phyloP scores from a whole-genome alignment of 2,888 invertebrate species.

The Calameuta pallipes region DNA sequence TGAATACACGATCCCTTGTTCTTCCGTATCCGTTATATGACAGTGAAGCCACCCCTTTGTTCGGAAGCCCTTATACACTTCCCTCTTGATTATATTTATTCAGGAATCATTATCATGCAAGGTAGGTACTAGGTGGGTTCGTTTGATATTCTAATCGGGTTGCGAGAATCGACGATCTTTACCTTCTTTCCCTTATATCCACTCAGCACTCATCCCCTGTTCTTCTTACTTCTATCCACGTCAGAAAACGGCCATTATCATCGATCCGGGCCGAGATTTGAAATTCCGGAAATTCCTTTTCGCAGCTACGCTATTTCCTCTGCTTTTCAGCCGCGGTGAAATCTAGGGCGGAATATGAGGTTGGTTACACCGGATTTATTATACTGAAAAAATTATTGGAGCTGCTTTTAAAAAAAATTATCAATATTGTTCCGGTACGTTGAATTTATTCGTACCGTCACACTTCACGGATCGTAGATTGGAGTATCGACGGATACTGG shows the following conservation, averaged over 20 bases:
- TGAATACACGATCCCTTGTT: background rate
- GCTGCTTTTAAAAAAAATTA: background rate
- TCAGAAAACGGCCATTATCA: background rate
- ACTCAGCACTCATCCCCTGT: background rate
- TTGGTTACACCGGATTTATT: background rate
- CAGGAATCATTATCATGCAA: slow-evolving; percentile 53
- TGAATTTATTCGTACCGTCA: background rate
- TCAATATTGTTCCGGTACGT: background rate
- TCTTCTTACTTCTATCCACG: slow-evolving; percentile 3
- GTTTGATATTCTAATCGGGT: slow-evolving; percentile 59
- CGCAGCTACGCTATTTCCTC: background rate
- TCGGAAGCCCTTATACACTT: slow-evolving; percentile 33
- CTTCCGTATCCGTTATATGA: background rate
- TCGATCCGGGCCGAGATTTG: background rate
- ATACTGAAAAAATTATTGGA: background rate
- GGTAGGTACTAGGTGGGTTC: slow-evolving; percentile 32
- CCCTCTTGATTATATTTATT: slow-evolving; percentile 56
- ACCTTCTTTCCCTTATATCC: slow-evolving; percentile 11
- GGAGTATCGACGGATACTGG: slow-evolving; percentile 8
- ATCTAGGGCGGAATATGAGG: background rate
- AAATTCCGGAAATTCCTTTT: background rate
- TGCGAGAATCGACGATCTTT: slow-evolving; percentile 26
- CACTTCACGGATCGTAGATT: background rate
- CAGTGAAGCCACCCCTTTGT: slow-evolving; percentile 35
- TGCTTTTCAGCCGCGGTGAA: background rate